phyloP scores from a whole-genome alignment of 2,888 invertebrate species.

The Zootermopsis nevadensis region DNA sequence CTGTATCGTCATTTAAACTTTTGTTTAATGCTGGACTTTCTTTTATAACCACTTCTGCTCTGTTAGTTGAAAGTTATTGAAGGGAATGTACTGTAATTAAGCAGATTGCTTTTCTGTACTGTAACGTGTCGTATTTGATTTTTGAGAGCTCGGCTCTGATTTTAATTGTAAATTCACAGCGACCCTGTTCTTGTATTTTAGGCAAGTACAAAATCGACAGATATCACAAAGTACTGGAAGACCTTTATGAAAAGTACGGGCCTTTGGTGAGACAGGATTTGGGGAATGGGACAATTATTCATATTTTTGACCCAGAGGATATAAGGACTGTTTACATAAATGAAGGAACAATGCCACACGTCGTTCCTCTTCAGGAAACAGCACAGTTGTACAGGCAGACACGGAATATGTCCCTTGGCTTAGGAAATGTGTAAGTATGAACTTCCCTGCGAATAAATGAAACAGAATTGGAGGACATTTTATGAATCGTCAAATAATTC shows the following conservation, averaged over 20 bases:
- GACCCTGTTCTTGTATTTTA: constrained; percentile 46
- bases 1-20: too few relatives aligned
- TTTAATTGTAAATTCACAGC: too few relatives aligned
- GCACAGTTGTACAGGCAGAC: constrained; percentile 64
- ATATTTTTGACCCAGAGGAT: constrained; percentile 67
- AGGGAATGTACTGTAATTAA: too few relatives aligned
- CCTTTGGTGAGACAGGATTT: constrained; percentile 65
- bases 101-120: too few relatives aligned
- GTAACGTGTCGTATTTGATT: too few relatives aligned
- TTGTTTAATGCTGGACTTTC: too few relatives aligned
- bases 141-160: too few relatives aligned
- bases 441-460: not conserved
- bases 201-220: constrained; percentile 57
- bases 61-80: too few relatives aligned
- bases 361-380: constrained; percentile 66
- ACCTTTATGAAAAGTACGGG: constrained; percentile 64
- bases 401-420: constrained; percentile 64
- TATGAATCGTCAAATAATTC: not conserved
- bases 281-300: constrained; percentile 62
- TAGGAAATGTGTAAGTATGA: constrained; percentile 65
- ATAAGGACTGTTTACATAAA: constrained; percentile 62
- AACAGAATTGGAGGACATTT: not conserved
- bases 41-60: too few relatives aligned
- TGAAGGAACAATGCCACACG: constrained; percentile 65
- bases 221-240: constrained; percentile 62